phyloP scores from a whole-genome alignment of 2,797 vertebrate genomes.

The Lacerta agilis region DNA sequence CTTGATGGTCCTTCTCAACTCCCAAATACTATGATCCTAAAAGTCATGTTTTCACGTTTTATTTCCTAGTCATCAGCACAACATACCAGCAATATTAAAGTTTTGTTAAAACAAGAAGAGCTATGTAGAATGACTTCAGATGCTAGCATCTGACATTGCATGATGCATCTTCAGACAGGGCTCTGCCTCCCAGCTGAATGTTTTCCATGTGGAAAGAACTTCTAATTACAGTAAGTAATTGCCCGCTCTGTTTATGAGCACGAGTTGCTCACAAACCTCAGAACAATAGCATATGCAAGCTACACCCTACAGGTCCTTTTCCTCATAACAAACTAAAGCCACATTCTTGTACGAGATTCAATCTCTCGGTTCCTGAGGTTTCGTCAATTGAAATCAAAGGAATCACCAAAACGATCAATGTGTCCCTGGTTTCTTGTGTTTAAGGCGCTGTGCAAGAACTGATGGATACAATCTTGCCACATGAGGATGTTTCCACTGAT shows the following conservation, averaged over 20 bases:
- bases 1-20: too few relatives aligned
- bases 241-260: background rate
- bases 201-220: background rate
- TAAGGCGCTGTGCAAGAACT: too few relatives aligned
- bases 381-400: background rate
- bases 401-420: background rate
- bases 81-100: too few relatives aligned
- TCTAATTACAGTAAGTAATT: conserved; percentile 29
- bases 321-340: background rate
- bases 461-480: background rate
- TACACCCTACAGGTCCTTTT: conserved; percentile 14
- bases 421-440: background rate
- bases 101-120: background rate
- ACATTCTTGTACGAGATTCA: background rate
- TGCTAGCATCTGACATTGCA: background rate
- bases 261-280: background rate
- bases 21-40: too few relatives aligned
- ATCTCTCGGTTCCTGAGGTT: background rate
- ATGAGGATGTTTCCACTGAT: background rate
- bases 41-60: too few relatives aligned
- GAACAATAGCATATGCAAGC: background rate
- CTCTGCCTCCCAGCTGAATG: conserved; percentile 13
- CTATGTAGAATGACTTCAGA: background rate
- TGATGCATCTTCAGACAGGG: background rate
- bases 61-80: too few relatives aligned